Evolutionary conservation across 2,113 vertebrate genomes (phyloP).

Genomic region (Ceyx cyanopectus): DNA sequence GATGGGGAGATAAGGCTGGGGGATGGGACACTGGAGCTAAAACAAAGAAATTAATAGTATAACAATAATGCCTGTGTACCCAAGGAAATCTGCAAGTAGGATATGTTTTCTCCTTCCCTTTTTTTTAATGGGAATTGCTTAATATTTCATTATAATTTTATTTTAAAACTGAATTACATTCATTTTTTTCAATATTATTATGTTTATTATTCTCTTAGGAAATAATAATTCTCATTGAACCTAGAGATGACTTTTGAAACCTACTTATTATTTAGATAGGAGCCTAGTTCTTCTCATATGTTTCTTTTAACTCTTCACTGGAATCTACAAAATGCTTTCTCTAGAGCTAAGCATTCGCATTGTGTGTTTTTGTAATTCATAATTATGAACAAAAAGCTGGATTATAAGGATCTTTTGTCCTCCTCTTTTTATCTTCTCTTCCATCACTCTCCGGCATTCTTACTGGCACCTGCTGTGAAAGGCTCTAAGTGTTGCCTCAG

Average conservation of each 20-base stretch:
- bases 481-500: not conserved
- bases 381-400: not conserved
- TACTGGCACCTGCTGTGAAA: not conserved
- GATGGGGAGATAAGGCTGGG: constrained; percentile 30
- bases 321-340: not conserved
- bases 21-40: constrained; percentile 16
- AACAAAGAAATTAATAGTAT: constrained; percentile 38
- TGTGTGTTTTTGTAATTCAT: not conserved
- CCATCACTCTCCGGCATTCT: not conserved
- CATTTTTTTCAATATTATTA: not conserved
- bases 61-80: not conserved
- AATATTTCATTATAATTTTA: not conserved
- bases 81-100: not conserved
- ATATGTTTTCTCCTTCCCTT: not conserved
- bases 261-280: not conserved
- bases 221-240: not conserved
- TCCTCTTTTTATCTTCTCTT: not conserved
- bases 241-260: not conserved
- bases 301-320: not conserved
- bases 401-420: not conserved
- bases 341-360: not conserved
- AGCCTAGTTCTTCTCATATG: not conserved
- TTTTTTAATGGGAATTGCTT: not conserved
- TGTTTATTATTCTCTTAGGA: not conserved
- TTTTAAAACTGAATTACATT: not conserved